phyloP scores from a whole-genome alignment of 2,113 vertebrate species.

The Crotalus viridis region DNA sequence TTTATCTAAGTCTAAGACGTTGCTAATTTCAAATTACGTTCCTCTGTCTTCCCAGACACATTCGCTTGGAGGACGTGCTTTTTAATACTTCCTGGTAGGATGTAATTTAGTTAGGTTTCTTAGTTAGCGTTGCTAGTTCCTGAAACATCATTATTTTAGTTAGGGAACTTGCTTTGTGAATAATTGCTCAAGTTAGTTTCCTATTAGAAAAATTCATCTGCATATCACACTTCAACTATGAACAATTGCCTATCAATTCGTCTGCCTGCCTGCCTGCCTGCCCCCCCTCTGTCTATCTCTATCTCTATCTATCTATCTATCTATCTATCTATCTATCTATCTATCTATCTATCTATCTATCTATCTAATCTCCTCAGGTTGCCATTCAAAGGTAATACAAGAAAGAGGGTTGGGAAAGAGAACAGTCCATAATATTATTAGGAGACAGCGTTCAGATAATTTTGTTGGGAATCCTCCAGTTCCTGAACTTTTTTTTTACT shows the following conservation, averaged over 20 bases:
- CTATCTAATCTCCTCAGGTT: neutral
- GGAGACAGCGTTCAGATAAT: neutral
- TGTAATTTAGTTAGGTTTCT: neutral
- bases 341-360: too few species aligned
- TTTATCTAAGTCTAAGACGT: neutral
- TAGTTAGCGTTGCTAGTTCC: neutral
- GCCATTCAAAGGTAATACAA: neutral
- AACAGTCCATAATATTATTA: neutral
- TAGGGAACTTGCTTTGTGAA: neutral
- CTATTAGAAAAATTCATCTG: neutral
- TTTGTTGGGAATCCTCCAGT: neutral
- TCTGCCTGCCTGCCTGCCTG: too few species aligned
- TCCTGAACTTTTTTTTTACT: too few species aligned
- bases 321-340: too few species aligned
- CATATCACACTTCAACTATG: neutral
- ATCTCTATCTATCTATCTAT: too few species aligned
- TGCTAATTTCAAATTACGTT: neutral
- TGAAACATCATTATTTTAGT: neutral
- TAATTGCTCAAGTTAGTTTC: neutral
- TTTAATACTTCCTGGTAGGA: neutral
- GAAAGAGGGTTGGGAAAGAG: neutral
- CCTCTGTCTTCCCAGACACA: neutral
- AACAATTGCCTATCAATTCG: neutral
- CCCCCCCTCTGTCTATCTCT: too few species aligned
- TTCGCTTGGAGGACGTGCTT: neutral